Base-by-base conservation (phyloP, 2,888 invertebrate species). In the Drosophila acutilabella region DNA sequence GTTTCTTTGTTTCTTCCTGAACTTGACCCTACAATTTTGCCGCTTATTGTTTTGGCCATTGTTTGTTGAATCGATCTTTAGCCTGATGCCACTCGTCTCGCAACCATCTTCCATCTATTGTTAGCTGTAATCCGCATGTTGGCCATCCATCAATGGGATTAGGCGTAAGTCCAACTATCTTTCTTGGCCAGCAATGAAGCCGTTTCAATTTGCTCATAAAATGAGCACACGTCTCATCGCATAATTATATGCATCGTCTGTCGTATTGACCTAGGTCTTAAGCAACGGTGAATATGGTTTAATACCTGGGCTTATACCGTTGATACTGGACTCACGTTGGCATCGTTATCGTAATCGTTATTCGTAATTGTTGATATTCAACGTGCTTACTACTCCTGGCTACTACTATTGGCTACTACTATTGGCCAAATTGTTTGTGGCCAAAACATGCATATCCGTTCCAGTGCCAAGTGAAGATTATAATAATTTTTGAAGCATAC, bases 371-470 rank as follows among this genome's bases (percentile, higher is more conserved):
- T 33, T 33, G 10, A 33, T 10, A 30, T 65, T 40, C 60, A 33
- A 58, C 53, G 59, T 60, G 42, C 45, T 48, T 23, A 60, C 64
- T 62, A 18, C 18, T 18, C 18, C 2, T n/a, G n/a, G n/a, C n/a
- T n/a, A n/a, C n/a, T n/a, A n/a, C n/a, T n/a, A n/a, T n/a, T n/a
- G n/a, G n/a, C n/a, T 23, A 60, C 64, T 62, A 65, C 57, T 78
- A 82, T 83, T 86, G 86, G 71, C 44, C 67, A 78, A 80, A 82
- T 75, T 75, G 86, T 68, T 85, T 80, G 23, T 52, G 23, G 71
- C 78, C 66, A 60, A 52, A 48, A 64, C 52, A 61, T 60, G 70
- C 76, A 67, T 67, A 64, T 66, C 60, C 71, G 64, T 68, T 61
- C 6, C 50, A 51, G 30, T 14, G 20, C 20, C 20, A 44, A n/a